Percentiles rank a stretch among this genome's conserved stretches.
Evolutionary conservation across 1,140 invertebrate species (phyloP).

Genomic region (Drosophila insularis): DNA sequence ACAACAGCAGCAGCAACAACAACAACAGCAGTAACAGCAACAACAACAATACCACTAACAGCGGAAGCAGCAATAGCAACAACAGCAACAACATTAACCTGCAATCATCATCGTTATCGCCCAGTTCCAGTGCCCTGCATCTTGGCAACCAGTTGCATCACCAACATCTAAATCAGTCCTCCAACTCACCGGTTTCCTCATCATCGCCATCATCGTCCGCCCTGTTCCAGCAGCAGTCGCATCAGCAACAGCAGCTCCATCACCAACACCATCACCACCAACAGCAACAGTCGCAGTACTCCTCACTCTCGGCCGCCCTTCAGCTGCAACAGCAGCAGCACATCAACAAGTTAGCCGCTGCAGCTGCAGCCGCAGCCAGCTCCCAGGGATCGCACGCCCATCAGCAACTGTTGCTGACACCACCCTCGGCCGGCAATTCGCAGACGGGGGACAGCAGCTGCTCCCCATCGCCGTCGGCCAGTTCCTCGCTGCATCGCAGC

Average conservation of each 20-base stretch:
- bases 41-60: constrained; percentile 37
- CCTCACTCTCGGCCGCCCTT: constrained; percentile 72
- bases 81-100: constrained; percentile 82
- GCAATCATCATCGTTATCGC: constrained; percentile 76
- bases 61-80: constrained; percentile 73
- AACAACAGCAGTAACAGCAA: constrained; percentile 54
- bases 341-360: constrained; percentile 75
- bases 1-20: constrained; percentile 41
- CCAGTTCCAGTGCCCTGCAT: constrained; percentile 56
- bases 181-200: constrained; percentile 78
- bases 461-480: constrained; percentile 84
- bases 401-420: constrained; percentile 79
- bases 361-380: constrained; percentile 66
- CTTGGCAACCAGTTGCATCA: constrained; percentile 49
- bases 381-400: constrained; percentile 82
- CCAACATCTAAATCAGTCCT: constrained; percentile 71
- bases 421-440: constrained; percentile 79
- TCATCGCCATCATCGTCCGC: constrained; percentile 70
- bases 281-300: constrained; percentile 67
- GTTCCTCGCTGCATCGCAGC: constrained; percentile 84
- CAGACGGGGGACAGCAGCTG: constrained; percentile 83
- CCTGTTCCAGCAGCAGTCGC: constrained; percentile 21
- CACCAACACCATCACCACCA: constrained; percentile 40
- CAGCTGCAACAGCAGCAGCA: constrained; percentile 78
- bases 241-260: constrained; percentile 36